Conservation (phyloP, 2,888 invertebrate genomes). For the Ashinkailepas kermadecensis region DNA sequence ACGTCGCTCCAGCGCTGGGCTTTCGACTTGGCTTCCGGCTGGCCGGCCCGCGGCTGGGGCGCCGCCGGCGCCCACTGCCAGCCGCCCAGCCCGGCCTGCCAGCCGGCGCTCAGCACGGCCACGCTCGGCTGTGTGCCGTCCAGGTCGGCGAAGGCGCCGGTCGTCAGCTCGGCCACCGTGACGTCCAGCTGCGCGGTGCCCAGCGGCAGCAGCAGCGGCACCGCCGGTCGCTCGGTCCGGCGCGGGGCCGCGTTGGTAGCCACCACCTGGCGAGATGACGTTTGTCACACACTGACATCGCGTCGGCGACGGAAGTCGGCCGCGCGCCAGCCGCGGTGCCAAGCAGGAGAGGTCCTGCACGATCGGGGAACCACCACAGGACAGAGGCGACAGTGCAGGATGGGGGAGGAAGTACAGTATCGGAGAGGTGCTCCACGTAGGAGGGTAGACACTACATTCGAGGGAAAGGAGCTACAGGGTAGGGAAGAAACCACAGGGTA, state of each 20-base stretch:
- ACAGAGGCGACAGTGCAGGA: too few relatives aligned
- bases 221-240: neutral
- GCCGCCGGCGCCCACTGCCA: constrained; percentile 5
- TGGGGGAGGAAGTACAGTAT: too few relatives aligned
- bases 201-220: constrained; percentile 6
- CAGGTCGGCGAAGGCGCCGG: neutral
- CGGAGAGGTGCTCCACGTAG: too few relatives aligned
- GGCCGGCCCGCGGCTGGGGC: too few relatives aligned
- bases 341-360: too few relatives aligned
- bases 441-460: too few relatives aligned
- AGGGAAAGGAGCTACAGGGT: too few relatives aligned
- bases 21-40: neutral
- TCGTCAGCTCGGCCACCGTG: neutral
- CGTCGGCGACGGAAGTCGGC: too few relatives aligned
- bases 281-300: too few relatives aligned
- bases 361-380: too few relatives aligned
- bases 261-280: neutral
- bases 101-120: neutral
- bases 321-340: too few relatives aligned
- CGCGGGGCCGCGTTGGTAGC: neutral
- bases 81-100: neutral
- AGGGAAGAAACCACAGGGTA: too few relatives aligned
- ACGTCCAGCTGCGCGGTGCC: neutral
- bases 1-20: neutral
- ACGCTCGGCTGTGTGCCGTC: neutral